These are phyloP conservation scores for Dryocosmus kuriphilus DNA, from an alignment of 2,888 invertebrate species.

Conservation along the genomic window DNA sequence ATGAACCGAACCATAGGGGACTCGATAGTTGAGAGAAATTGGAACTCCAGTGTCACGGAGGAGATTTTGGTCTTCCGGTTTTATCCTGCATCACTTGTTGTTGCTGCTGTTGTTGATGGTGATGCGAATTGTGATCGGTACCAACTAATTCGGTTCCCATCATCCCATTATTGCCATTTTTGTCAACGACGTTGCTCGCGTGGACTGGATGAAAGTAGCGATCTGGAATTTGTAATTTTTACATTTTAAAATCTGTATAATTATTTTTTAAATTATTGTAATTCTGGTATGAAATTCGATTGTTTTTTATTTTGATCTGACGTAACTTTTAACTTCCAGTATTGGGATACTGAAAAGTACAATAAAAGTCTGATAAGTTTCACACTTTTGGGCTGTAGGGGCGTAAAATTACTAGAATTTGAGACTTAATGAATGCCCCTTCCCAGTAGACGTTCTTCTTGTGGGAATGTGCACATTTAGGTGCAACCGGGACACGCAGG, in stretches of 20 bases:
- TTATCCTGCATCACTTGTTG: slow-evolving; percentile 74
- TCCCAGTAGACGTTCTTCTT: too few relatives aligned
- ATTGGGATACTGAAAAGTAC: too few relatives aligned
- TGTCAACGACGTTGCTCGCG: slow-evolving; percentile 79
- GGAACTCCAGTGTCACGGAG: slow-evolving; percentile 75
- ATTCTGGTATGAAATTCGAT: too few relatives aligned
- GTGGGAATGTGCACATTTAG: too few relatives aligned
- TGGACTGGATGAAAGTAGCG: slow-evolving; percentile 81
- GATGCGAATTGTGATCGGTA: slow-evolving; percentile 70
- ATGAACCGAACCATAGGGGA: slow-evolving; percentile 46
- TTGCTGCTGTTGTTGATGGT: slow-evolving; percentile 71
- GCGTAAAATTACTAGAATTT: too few relatives aligned
- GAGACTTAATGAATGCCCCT: too few relatives aligned
- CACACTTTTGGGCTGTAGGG: too few relatives aligned
- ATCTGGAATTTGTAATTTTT: slow-evolving; percentile 44
- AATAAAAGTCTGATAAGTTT: too few relatives aligned
- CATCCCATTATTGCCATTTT: slow-evolving; percentile 73
- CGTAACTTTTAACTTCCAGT: too few relatives aligned
- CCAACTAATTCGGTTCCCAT: slow-evolving; percentile 72
- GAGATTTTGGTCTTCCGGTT: slow-evolving; percentile 74
- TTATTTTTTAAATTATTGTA: too few relatives aligned
- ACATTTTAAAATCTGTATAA: neutral
- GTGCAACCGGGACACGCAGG: too few relatives aligned
- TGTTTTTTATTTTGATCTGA: too few relatives aligned
- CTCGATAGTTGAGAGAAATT: slow-evolving; percentile 48